Percentiles rank a stretch among this genome's conserved stretches.
Conservation (phyloP, 2,888 invertebrate genomes). For the Nycteola revayana region DNA sequence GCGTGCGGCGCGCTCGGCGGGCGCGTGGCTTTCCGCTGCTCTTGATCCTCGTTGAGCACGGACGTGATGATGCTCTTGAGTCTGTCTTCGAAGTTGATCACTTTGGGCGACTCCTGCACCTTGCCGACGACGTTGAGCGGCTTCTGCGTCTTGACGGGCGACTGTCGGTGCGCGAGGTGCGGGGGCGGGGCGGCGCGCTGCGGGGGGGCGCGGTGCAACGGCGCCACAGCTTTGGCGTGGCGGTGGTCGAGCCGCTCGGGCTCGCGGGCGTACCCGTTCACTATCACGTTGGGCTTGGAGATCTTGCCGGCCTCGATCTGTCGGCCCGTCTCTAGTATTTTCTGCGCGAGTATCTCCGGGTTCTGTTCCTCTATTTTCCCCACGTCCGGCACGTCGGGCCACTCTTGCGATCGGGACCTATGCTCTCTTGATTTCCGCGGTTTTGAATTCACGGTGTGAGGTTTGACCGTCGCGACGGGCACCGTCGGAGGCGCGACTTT, state of each 20-base stretch:
- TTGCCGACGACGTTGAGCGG: constrained; percentile 71
- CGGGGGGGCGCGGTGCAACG: constrained; percentile 48
- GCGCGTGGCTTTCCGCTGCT: constrained; percentile 54
- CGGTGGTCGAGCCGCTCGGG: constrained; percentile 50
- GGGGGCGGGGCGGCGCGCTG: constrained; percentile 39
- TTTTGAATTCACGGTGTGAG: constrained; percentile 63
- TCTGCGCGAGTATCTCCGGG: constrained; percentile 93
- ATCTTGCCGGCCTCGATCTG: constrained; percentile 93
- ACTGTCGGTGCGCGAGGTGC: constrained; percentile 47
- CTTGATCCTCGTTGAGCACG: constrained; percentile 92
- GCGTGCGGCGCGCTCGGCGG: constrained; percentile 28
- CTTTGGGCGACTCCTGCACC: constrained; percentile 88
- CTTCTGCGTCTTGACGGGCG: constrained; percentile 65
- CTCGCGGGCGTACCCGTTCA: constrained; percentile 66
- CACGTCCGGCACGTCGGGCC: constrained; percentile 95
- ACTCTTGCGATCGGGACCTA: constrained; percentile 92
- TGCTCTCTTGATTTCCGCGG: constrained; percentile 84
- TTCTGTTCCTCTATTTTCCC: constrained; percentile 96
- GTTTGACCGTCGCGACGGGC: constrained; percentile 70
- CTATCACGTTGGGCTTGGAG: constrained; percentile 63
- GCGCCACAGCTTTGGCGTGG: constrained; percentile 32
- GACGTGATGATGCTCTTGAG: constrained; percentile 93
- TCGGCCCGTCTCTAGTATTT: constrained; percentile 93
- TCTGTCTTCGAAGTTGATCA: constrained; percentile 93
- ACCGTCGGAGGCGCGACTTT: constrained; percentile 57